phyloP scores from a whole-genome alignment of 2,888 invertebrate species.

The Rhyacophila evoluta region DNA sequence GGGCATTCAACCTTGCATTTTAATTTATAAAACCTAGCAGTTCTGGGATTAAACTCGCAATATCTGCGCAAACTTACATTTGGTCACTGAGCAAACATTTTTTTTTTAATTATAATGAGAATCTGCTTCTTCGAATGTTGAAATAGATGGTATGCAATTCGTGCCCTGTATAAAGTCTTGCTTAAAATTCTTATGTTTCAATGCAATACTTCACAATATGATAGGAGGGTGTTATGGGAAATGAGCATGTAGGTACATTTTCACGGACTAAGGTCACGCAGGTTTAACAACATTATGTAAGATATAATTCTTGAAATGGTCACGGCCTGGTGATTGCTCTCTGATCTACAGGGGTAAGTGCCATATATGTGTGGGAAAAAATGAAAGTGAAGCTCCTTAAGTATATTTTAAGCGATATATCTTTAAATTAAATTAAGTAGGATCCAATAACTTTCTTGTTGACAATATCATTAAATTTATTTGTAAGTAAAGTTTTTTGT shows the following conservation, averaged over 20 bases:
- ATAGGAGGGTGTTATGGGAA: slow-evolving; percentile 71
- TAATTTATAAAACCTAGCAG: too few relatives aligned
- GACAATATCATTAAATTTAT: too few relatives aligned
- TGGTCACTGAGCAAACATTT: too few relatives aligned
- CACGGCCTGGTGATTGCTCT: slow-evolving; percentile 42
- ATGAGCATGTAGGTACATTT: slow-evolving; percentile 61
- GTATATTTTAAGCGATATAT: neutral
- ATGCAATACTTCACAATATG: slow-evolving; percentile 35
- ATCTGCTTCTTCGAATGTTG: too few relatives aligned
- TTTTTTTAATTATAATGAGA: too few relatives aligned
- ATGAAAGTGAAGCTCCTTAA: neutral
- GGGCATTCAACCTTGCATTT: too few relatives aligned
- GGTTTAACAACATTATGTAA: slow-evolving; percentile 49
- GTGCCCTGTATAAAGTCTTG: neutral
- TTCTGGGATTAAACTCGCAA: too few relatives aligned
- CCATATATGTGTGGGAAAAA: slow-evolving; percentile 24
- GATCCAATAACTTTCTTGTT: too few relatives aligned
- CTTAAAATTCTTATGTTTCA: slow-evolving; percentile 29
- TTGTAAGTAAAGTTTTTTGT: too few relatives aligned
- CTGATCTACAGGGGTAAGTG: slow-evolving; percentile 33
- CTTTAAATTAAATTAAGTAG: neutral
- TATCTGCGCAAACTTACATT: too few relatives aligned
- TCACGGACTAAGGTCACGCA: slow-evolving; percentile 43
- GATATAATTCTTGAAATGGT: slow-evolving; percentile 47
- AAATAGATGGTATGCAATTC: neutral